Conservation (phyloP, 2,797 vertebrate genomes). For the Labeo calbasu region DNA sequence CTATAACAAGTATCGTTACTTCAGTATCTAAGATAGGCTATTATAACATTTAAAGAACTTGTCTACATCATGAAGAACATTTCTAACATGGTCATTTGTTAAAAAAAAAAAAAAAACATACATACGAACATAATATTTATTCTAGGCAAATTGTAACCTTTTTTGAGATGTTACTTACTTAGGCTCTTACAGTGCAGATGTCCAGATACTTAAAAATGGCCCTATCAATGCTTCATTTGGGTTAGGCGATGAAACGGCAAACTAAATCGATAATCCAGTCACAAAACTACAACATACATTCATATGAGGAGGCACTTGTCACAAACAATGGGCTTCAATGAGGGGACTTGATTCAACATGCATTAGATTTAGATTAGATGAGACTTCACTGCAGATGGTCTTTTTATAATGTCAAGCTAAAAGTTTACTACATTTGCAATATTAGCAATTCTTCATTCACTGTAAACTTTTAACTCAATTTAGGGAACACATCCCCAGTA, state of each 20-base stretch:
- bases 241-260: neutral
- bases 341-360: slow-evolving; percentile 32
- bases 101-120: neutral
- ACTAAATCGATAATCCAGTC: slow-evolving; percentile 7
- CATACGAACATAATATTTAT: neutral
- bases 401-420: neutral
- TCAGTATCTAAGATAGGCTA: neutral
- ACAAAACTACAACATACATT: slow-evolving; percentile 45
- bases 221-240: neutral
- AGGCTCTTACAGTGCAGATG: neutral
- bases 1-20: slow-evolving; percentile 20
- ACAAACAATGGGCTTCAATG: slow-evolving; percentile 45
- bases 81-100: neutral
- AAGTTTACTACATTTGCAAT: neutral
- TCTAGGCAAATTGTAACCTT: neutral
- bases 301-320: slow-evolving; percentile 54
- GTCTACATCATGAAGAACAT: slow-evolving; percentile 3
- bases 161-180: slow-evolving; percentile 6
- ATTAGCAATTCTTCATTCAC: neutral
- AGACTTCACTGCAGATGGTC: neutral
- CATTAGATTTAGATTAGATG: slow-evolving; percentile 9
- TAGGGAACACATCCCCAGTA: neutral
- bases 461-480: slow-evolving; percentile 29
- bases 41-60: neutral
- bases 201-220: neutral